Conservation (phyloP, 1,140 invertebrate species). For the Trialeurodes vaporariorum region DNA sequence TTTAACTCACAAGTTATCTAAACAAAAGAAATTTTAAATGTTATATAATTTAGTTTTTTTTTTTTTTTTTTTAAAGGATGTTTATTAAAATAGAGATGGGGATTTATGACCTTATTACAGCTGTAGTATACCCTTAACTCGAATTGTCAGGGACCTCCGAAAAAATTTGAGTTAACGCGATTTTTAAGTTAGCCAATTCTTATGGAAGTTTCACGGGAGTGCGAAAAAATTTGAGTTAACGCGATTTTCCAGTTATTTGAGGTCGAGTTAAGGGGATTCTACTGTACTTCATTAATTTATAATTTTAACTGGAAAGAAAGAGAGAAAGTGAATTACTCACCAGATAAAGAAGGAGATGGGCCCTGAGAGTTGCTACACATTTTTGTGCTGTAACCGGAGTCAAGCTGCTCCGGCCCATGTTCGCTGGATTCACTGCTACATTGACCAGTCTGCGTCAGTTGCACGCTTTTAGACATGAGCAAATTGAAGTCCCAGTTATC, state of each 20-base stretch:
- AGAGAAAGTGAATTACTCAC: constrained; percentile 29
- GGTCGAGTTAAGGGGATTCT: too few relatives aligned
- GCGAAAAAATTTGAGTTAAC: neutral
- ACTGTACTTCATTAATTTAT: neutral
- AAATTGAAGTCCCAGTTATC: neutral
- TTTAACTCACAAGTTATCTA: too few relatives aligned
- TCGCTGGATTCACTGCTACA: neutral
- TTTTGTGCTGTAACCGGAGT: constrained; percentile 65
- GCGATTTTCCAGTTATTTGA: too few relatives aligned
- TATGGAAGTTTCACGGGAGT: neutral
- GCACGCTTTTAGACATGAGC: neutral
- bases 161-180: neutral
- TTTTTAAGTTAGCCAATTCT: too few relatives aligned
- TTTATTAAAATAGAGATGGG: too few relatives aligned
- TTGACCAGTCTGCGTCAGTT: neutral
- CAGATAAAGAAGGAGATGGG: constrained; percentile 59
- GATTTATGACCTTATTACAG: too few relatives aligned
- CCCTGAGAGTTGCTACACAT: constrained; percentile 64
- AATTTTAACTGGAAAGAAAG: neutral
- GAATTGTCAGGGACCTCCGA: neutral
- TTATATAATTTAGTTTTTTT: too few relatives aligned
- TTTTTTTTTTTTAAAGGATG: too few relatives aligned
- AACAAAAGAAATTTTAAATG: too few relatives aligned
- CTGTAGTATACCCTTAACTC: too few relatives aligned
- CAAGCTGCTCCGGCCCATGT: constrained; percentile 25